phyloP scores from a whole-genome alignment of 2,888 invertebrate species.

The Cotesia congregata region DNA sequence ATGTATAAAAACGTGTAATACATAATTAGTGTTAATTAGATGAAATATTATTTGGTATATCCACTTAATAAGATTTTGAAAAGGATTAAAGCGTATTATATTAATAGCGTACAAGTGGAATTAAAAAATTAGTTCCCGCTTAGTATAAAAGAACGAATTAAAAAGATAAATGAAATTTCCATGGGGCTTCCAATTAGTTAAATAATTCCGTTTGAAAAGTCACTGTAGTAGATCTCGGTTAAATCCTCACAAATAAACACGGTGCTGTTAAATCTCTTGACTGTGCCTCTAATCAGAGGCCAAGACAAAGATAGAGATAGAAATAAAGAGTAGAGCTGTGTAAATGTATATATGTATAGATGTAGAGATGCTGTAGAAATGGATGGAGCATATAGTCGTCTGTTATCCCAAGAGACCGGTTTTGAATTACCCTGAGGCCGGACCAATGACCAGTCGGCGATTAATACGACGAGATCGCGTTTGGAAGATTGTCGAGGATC shows the following conservation, averaged over 20 bases:
- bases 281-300: constrained; percentile 14
- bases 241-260: constrained; percentile 14
- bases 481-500: constrained; percentile 39
- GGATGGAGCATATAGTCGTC: neutral
- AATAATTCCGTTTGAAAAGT: constrained; percentile 3
- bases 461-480: constrained; percentile 38
- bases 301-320: neutral
- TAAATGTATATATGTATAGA: neutral
- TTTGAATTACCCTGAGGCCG: constrained; percentile 23
- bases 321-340: neutral
- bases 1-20: too few relatives aligned
- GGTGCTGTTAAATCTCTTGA: constrained; percentile 13
- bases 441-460: constrained; percentile 38
- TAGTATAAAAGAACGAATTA: neutral
- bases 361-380: neutral
- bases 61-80: neutral
- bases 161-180: neutral
- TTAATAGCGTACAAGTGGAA: neutral
- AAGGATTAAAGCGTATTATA: neutral
- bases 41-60: too few relatives aligned
- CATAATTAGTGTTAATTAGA: too few relatives aligned
- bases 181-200: constrained; percentile 14
- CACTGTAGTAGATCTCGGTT: constrained; percentile 6
- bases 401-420: constrained; percentile 10
- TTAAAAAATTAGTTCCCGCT: neutral